A percentile compares a stretch with the other conserved stretches of the same genome.
Evolutionary conservation across 2,113 vertebrate species (phyloP).

Genomic region (Nothocercus nigrocapillus): DNA sequence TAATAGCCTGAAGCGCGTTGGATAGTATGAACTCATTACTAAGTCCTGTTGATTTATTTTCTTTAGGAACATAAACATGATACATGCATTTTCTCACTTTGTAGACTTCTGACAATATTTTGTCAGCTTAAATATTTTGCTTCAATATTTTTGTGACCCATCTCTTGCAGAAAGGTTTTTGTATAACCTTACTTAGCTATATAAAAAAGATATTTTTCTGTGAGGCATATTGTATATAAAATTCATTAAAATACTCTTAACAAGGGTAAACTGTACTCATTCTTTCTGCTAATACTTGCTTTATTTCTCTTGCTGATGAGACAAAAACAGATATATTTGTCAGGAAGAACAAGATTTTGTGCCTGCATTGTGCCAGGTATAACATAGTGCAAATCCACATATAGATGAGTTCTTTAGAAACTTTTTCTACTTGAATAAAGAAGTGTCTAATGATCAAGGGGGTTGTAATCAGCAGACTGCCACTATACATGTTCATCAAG

Average conservation of each 20-base stretch:
- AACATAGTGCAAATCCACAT: not conserved
- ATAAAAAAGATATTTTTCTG: not conserved
- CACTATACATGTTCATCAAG: not conserved
- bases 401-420: not conserved
- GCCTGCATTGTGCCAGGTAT: accelerated
- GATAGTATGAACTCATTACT: not conserved
- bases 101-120: not conserved
- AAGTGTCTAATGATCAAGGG: not conserved
- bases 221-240: not conserved
- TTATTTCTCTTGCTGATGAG: not conserved
- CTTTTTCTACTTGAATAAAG: not conserved
- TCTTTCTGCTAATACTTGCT: not conserved
- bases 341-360: not conserved
- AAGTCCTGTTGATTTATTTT: not conserved
- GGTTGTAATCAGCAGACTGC: not conserved
- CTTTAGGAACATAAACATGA: not conserved
- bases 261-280: not conserved
- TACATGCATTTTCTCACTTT: not conserved
- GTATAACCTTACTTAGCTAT: not conserved
- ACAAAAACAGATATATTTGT: not conserved
- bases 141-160: not conserved
- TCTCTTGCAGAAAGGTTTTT: not conserved
- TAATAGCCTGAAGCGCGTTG: not conserved
- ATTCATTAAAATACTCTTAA: not conserved
- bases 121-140: not conserved